These are phyloP conservation scores for Chelonia mydas DNA, from an alignment of 2,797 vertebrate species.

Conservation along the genomic window DNA sequence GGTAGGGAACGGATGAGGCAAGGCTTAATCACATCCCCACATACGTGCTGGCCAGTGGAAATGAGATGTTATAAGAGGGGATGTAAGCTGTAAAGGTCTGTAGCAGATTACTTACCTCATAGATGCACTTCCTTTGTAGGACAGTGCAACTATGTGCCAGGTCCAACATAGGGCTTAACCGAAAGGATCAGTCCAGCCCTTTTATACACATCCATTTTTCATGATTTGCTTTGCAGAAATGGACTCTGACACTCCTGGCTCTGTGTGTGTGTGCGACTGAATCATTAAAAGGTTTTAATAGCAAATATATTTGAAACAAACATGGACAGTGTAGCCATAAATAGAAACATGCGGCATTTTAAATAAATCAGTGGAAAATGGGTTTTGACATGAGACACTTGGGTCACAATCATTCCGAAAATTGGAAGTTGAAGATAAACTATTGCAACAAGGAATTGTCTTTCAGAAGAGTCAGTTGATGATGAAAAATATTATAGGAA, in stretches of 20 bases:
- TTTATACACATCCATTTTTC: no score
- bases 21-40: background rate
- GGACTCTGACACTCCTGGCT: no score
- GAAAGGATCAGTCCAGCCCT: background rate
- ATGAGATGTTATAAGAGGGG: background rate
- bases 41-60: background rate
- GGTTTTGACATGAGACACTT: background rate
- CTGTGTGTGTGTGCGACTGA: no score
- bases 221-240: no score
- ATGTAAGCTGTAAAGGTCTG: background rate
- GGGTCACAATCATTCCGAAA: background rate
- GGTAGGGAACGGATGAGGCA: background rate
- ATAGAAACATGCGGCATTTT: background rate
- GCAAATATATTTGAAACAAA: background rate
- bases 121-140: background rate
- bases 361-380: background rate
- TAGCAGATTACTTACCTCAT: background rate
- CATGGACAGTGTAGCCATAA: background rate
- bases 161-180: no score
- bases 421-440: background rate
- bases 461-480: background rate
- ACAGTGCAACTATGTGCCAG: background rate
- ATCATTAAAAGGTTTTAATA: conserved; percentile 4
- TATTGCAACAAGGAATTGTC: background rate
- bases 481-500: background rate